phyloP scores from a whole-genome alignment of 1,140 invertebrate genomes.

The Bactericera cockerelli region DNA sequence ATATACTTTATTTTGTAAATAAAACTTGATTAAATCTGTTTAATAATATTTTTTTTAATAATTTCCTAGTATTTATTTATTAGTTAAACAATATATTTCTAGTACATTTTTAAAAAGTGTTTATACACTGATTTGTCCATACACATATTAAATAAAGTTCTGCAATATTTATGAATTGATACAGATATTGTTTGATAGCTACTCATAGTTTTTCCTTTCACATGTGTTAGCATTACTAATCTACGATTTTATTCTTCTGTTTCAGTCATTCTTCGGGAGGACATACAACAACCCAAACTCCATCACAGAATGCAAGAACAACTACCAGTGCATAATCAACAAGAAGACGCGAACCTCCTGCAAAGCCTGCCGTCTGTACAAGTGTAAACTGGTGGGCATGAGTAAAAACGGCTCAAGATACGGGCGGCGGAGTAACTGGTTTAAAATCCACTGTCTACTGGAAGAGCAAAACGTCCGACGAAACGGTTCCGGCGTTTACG shows the following conservation, averaged over 20 bases:
- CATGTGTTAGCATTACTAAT: no score
- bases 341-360: constrained; percentile 1
- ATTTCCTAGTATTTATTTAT: no score
- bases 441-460: constrained; percentile 2
- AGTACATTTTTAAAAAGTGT: no score
- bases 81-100: no score
- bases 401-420: not conserved
- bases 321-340: not conserved
- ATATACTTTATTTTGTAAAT: no score
- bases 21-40: no score
- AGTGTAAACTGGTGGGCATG: constrained; percentile 4
- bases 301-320: constrained; percentile 3
- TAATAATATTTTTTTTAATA: no score
- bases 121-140: no score
- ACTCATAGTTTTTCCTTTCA: no score
- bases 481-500: not conserved
- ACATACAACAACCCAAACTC: constrained; percentile 4
- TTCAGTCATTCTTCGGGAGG: constrained; percentile 6
- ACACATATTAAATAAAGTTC: no score
- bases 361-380: not conserved
- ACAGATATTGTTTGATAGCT: no score
- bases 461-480: constrained; percentile 5
- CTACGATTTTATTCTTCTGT: not conserved
- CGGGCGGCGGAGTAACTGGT: not conserved
- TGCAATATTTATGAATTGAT: no score